Evolutionary conservation across 2,113 vertebrate species (phyloP), one percentile per base, ranked within the genome.

Genomic region (Phrynosoma platyrhinos): DNA sequence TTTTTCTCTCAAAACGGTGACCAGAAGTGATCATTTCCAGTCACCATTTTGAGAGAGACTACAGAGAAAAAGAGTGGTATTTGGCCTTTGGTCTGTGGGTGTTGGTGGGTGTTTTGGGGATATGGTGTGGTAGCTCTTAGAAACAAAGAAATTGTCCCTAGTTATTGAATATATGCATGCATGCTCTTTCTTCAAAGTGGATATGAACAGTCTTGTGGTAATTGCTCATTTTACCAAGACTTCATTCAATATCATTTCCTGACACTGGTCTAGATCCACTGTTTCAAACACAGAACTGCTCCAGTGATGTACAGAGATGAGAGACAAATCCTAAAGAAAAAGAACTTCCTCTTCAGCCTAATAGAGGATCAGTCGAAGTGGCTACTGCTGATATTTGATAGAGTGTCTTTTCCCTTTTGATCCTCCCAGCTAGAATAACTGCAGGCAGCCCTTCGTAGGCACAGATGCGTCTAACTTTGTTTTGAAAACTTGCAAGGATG

Each of bases 341-440:
- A 27, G 36, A 27, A 68, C 10, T 20, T 72, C 32, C 1, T n/a
- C 79, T 81, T 72, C 55, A 47, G 21, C 36, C 27, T 82, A 82
- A 76, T 16, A 66, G 10, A 1, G 52, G 20, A 76, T 32, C 55
- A 66, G 27, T 71, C 82, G 58, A 75, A 10, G 27, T 25, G 40
- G 30, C 30, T 66, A 47, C 9, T 27, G 30, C 79, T 87, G 20
- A 66, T 82, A 53, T n/a, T 66, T 81, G 69, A 52, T 62, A 23
- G 21, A 23, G 6, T 77, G 23, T 76, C 25, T 74, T 80, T 82
- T 62, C 42, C 27, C 40, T 88, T 88, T 88, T 83, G 75, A 83
- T 88, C 58, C 62, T 88, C 58, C 62, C 72, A 77, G 71, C 9
- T 27, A 78, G 42, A 7, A 27, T 77, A 83, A 88, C 62, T 77